These are phyloP conservation scores for Nebria brevicollis DNA, from an alignment of 2,888 invertebrate genomes.

Conservation along the genomic window DNA sequence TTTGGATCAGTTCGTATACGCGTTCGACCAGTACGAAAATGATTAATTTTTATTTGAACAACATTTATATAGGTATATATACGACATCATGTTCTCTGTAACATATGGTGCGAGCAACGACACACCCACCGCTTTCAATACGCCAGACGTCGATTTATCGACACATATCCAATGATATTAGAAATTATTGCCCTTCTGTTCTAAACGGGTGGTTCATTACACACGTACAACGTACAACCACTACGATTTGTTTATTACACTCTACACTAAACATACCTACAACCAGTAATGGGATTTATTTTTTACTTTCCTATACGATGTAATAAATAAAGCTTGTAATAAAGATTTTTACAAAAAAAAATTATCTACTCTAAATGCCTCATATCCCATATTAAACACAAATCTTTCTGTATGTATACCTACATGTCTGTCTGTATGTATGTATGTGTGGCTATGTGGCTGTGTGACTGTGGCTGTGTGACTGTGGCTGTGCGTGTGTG, in stretches of 20 bases:
- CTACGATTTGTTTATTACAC: background rate
- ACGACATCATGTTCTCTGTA: background rate
- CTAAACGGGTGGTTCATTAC: background rate
- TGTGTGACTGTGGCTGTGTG: no score
- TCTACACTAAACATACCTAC: background rate
- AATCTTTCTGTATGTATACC: no score
- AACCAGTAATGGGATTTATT: background rate
- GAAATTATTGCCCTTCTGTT: background rate
- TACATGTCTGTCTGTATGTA: no score
- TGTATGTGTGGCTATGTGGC: no score
- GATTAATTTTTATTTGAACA: slow-evolving; percentile 1
- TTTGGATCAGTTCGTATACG: background rate
- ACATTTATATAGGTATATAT: background rate
- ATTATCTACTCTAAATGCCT: no score
- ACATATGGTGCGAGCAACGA: background rate
- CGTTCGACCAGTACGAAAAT: background rate
- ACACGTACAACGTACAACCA: background rate
- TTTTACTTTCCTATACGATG: background rate
- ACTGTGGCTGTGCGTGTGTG: no score
- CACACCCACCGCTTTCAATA: background rate
- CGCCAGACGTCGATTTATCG: background rate
- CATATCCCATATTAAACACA: no score
- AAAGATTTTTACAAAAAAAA: no score
- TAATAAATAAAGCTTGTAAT: no score
- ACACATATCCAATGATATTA: background rate